Conservation (phyloP, 2,797 vertebrate species). For the Lates japonicus region DNA sequence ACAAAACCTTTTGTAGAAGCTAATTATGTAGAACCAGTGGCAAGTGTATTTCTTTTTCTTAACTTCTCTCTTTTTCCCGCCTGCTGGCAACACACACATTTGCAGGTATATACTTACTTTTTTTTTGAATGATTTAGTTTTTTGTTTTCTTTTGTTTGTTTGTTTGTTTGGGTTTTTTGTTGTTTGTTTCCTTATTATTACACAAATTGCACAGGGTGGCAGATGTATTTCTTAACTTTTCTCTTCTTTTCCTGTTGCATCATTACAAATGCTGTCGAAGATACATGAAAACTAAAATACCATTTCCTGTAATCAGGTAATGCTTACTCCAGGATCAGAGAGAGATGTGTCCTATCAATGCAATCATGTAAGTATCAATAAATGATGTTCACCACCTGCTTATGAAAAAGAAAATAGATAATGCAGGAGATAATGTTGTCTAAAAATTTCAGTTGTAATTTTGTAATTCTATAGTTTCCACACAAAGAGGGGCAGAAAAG, state of each 20-base stretch:
- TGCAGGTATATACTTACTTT: slow-evolving; percentile 58
- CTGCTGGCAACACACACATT: slow-evolving; percentile 54
- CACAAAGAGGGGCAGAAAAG: slow-evolving; percentile 54
- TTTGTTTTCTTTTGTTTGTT: no score
- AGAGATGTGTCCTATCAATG: slow-evolving; percentile 64
- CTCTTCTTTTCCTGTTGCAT: slow-evolving; percentile 2
- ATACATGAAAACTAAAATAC: slow-evolving; percentile 43
- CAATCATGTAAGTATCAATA: slow-evolving; percentile 79
- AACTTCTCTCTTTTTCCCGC: background rate
- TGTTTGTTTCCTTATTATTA: background rate
- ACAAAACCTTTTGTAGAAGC: background rate
- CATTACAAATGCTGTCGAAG: slow-evolving; percentile 62
- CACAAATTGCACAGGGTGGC: no score
- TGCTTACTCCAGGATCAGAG: slow-evolving; percentile 66
- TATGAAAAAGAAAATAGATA: background rate
- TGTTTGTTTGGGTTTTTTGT: background rate
- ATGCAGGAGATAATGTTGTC: background rate
- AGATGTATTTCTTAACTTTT: background rate
- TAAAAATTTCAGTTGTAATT: background rate
- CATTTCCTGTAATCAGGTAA: slow-evolving; percentile 38
- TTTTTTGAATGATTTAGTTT: background rate
- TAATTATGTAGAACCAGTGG: background rate
- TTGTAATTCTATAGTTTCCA: slow-evolving; percentile 73
- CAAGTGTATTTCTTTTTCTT: no score
- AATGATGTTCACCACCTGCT: background rate